These are phyloP conservation scores for Trachelus tabidus DNA, from an alignment of 2,888 invertebrate species.

Conservation along the genomic window DNA sequence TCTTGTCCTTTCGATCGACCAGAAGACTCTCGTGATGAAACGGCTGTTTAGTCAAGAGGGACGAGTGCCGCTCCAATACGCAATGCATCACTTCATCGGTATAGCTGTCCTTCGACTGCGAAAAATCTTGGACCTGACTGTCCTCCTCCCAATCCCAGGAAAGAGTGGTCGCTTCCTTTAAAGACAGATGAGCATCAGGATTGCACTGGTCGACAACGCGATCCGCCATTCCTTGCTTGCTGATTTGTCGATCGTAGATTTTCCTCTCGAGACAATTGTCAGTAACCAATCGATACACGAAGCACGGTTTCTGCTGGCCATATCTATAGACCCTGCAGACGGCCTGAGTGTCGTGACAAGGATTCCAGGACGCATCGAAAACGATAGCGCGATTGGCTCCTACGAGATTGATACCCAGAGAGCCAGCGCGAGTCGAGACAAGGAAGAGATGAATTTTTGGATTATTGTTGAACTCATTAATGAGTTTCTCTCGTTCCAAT, in stretches of 20 bases:
- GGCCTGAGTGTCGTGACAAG: constrained; percentile 97
- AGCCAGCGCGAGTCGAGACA: constrained; percentile 96
- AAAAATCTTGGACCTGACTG: constrained; percentile 80
- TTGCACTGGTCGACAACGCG: constrained; percentile 98
- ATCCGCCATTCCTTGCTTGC: constrained; percentile 98
- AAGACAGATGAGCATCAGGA: constrained; percentile 91
- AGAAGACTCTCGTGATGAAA: constrained; percentile 96
- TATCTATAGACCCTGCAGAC: constrained; percentile 92
- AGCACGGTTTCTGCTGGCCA: constrained; percentile 94
- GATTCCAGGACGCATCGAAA: constrained; percentile 99
- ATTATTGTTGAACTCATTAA: constrained; percentile 95
- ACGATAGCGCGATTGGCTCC: constrained; percentile 98
- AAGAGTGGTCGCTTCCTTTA: constrained; percentile 89
- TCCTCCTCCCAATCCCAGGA: constrained; percentile 93
- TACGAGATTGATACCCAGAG: constrained; percentile 95
- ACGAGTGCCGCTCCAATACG: constrained; percentile 73
- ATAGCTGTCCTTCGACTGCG: constrained; percentile 78
- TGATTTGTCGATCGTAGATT: constrained; percentile 98
- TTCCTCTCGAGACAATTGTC: constrained; percentile 97
- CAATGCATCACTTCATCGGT: constrained; percentile 83
- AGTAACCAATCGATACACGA: constrained; percentile 95
- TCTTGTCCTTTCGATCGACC: constrained; percentile 94
- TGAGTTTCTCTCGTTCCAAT: constrained; percentile 93
- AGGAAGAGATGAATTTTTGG: constrained; percentile 89
- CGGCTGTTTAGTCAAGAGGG: constrained; percentile 81